These are phyloP conservation scores for Theocolax elegans DNA, from an alignment of 1,140 invertebrate genomes.

Conservation along the genomic window DNA sequence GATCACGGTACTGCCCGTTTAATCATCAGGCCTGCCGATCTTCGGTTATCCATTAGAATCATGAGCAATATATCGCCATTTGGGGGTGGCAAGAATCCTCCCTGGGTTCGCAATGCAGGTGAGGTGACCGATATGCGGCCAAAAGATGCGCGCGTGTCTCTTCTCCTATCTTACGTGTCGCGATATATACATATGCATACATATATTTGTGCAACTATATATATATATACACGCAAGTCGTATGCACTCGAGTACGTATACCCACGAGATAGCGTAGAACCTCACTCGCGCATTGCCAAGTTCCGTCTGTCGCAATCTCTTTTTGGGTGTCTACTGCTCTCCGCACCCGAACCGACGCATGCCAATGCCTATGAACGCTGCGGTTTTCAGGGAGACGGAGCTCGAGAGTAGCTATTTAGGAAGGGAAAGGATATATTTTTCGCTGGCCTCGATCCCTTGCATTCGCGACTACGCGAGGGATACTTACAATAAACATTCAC, in stretches of 20 bases:
- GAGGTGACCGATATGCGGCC: too few species aligned
- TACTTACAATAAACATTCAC: too few species aligned
- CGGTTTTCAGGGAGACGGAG: neutral
- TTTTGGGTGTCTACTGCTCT: too few species aligned
- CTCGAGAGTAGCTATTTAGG: neutral
- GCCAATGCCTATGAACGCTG: neutral
- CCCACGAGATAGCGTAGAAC: neutral
- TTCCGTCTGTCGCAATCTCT: neutral
- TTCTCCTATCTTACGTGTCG: too few species aligned
- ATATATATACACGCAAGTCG: too few species aligned
- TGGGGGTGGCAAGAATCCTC: constrained; percentile 70
- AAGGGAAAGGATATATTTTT: constrained; percentile 18
- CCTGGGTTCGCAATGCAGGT: constrained; percentile 70
- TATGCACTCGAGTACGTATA: too few species aligned
- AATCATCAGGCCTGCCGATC: neutral
- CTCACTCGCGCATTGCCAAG: neutral
- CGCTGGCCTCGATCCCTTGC: neutral
- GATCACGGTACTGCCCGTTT: neutral
- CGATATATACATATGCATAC: too few species aligned
- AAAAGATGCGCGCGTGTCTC: too few species aligned
- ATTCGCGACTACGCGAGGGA: neutral
- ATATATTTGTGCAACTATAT: too few species aligned
- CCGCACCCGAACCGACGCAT: neutral
- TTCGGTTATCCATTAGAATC: constrained; percentile 16
- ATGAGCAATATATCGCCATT: constrained; percentile 71